Conservation (phyloP, 2,888 invertebrate species). For the Palloptera scutellata region DNA sequence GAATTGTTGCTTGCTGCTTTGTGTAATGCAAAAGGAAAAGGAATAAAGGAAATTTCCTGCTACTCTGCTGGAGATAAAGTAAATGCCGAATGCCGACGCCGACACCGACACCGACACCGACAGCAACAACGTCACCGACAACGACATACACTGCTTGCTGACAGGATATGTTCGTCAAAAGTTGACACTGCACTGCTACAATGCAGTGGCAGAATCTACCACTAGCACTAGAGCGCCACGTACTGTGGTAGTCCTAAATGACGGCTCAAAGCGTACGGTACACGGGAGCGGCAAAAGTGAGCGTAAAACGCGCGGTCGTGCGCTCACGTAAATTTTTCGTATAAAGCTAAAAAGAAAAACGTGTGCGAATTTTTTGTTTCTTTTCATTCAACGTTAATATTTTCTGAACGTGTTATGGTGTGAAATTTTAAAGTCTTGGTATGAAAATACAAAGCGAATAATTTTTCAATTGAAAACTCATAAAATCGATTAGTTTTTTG, state of each 20-base stretch:
- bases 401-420: no score
- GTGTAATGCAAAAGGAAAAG: not conserved
- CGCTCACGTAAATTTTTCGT: no score
- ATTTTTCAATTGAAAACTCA: no score
- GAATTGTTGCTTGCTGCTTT: not conserved
- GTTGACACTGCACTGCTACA: not conserved
- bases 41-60: not conserved
- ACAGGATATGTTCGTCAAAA: constrained; percentile 19
- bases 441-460: no score
- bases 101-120: constrained; percentile 6
- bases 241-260: constrained; percentile 29
- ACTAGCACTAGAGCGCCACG: no score
- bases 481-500: no score
- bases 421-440: no score
- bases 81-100: not conserved
- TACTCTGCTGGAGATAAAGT: not conserved
- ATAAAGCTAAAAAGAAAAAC: no score
- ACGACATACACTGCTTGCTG: constrained; percentile 5
- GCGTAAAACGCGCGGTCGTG: not conserved
- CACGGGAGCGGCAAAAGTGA: constrained; percentile 3
- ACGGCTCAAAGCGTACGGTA: constrained; percentile 32
- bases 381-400: no score
- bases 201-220: not conserved
- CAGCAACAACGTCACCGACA: constrained; percentile 18
- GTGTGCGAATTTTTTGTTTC: no score